phyloP scores from a whole-genome alignment of 2,888 invertebrate species.

The Eupeodes latifasciatus region DNA sequence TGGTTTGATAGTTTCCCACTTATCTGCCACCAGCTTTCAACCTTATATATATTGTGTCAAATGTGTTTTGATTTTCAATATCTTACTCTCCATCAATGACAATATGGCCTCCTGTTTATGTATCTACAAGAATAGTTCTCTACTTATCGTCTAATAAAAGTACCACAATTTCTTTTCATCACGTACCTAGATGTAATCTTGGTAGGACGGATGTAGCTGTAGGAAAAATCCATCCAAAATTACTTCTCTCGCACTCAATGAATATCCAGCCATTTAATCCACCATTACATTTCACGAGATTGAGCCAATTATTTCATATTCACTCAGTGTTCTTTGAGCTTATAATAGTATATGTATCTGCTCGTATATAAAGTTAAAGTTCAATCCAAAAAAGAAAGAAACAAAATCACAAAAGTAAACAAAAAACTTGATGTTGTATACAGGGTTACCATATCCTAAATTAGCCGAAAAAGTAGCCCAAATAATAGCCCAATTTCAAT shows the following conservation, averaged over 20 bases:
- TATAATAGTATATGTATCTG: not conserved
- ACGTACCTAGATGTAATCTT: conserved; percentile 3
- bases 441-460: no score
- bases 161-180: not conserved
- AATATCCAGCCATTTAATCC: not conserved
- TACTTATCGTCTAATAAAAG: not conserved
- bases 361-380: not conserved
- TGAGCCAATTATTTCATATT: not conserved
- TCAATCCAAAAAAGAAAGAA: not conserved
- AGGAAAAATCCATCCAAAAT: not conserved
- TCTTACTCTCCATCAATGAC: not conserved
- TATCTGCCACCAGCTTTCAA: not conserved
- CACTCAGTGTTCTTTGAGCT: conserved; percentile 11
- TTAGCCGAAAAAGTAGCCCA: no score
- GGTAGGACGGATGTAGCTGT: no score
- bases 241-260: not conserved
- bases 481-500: no score
- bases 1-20: not conserved
- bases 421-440: not conserved
- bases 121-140: not conserved
- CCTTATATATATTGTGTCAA: not conserved
- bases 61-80: conserved; percentile 8
- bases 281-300: conserved; percentile 22
- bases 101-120: no score
- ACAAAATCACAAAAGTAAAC: not conserved